A percentile compares a stretch with the other conserved stretches of the same genome.
Conservation (phyloP, 2,888 invertebrate species). For the Platycheirus albimanus region DNA sequence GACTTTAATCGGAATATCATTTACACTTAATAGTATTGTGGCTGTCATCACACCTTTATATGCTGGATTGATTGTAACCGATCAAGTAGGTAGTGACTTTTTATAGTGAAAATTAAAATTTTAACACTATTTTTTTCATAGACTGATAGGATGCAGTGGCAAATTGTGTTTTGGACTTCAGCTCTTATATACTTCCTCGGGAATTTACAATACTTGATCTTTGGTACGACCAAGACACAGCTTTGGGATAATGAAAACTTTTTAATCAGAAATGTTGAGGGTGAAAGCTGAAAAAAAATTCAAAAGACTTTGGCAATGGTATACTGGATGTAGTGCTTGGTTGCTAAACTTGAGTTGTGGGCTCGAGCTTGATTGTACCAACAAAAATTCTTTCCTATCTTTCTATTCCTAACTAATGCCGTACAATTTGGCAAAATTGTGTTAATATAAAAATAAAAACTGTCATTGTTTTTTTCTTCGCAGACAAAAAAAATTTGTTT, state of each 20-base stretch:
- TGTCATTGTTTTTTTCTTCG: no score
- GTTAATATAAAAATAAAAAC: no score
- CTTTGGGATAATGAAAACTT: constrained; percentile 87
- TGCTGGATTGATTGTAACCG: constrained; percentile 83
- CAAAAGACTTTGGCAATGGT: no score
- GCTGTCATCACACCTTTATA: constrained; percentile 85
- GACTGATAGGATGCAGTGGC: constrained; percentile 86
- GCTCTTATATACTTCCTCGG: constrained; percentile 87
- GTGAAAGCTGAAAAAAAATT: no score
- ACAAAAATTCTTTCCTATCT: no score
- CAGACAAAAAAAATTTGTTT: no score
- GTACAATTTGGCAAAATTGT: no score
- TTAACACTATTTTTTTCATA: constrained; percentile 44
- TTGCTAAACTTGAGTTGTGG: no score
- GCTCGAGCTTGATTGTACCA: no score
- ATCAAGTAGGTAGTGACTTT: constrained; percentile 77
- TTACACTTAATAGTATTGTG: constrained; percentile 85
- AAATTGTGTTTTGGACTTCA: constrained; percentile 87
- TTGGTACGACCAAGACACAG: constrained; percentile 87
- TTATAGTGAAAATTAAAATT: not conserved
- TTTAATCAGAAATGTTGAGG: no score
- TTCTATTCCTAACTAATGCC: no score
- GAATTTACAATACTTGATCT: constrained; percentile 88
- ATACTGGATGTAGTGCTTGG: no score
- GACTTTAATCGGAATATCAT: constrained; percentile 87